Base-by-base conservation (phyloP, 1,140 invertebrate species). In the Heliconius eleuchia region DNA sequence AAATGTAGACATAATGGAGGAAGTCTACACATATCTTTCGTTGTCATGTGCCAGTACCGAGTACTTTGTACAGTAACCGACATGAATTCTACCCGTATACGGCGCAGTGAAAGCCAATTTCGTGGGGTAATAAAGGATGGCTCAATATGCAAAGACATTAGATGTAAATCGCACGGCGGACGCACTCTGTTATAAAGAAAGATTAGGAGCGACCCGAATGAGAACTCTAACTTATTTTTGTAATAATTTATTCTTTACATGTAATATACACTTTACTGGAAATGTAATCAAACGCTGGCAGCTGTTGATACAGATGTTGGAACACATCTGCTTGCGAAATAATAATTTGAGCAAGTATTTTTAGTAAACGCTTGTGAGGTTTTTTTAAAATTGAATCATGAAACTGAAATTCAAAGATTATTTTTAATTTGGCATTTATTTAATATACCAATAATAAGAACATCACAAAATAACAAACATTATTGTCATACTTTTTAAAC, bases 321-420 rank as follows among this genome's bases (percentile, higher is more conserved):
- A 30, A 60, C 71, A 80, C 79, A 80, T 80, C 79, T 80, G 79
- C 57, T 80, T 80, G 79, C 79, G 79, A 80, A 81, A 83, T 83
- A 81, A 83, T 79, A 81, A 81, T 77, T 70, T 72, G 42, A 71
- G 50, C 74, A 77, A 79, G 57, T 82, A 83, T 83, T 83, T 83
- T 81, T 81, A 83, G 79, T 80, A 71, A 71, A 55, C 74, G 30
- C 74, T 80, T 72, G 78, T 34, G 37, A 73, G 46, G 57, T 55
- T 76, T 52, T 72, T 74, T 52, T 75, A 0, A 19, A 19, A 52
- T 19, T 19, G 50, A 66, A 30, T 80, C 72, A 34, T 76, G 60
- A 71, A 46, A 46, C 13, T 46, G 42, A 46, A 16, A 46, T 46
- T 46, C 42, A 46, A 46, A 46, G 13, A 46, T 46, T 16, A 16